phyloP scores from a whole-genome alignment of 2,113 vertebrate genomes.

The Scalopus aquaticus region DNA sequence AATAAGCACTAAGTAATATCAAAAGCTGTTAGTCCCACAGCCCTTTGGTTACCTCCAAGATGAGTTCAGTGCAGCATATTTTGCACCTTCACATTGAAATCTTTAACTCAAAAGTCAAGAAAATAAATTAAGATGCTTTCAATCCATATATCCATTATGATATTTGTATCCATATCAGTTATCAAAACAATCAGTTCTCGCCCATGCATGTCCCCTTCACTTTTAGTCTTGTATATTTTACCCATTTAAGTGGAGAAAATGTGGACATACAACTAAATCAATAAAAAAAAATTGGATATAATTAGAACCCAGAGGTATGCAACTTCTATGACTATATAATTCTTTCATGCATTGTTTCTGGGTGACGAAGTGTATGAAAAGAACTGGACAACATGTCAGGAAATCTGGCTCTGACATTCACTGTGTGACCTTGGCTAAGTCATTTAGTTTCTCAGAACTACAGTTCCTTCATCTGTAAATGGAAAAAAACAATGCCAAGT shows the following conservation, averaged over 20 bases:
- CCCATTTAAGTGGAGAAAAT: conserved; percentile 14
- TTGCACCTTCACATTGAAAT: conserved; percentile 78
- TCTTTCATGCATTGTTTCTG: not conserved
- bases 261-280: not conserved
- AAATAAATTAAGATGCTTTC: conserved; percentile 54
- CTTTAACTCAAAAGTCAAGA: conserved; percentile 73
- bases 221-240: conserved; percentile 12
- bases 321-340: not conserved
- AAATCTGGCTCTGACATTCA: not conserved
- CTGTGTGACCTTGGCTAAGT: conserved; percentile 8
- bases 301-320: not conserved
- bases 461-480: not conserved
- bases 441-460: conserved; percentile 27
- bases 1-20: conserved; percentile 91
- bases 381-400: not conserved
- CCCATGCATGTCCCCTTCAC: not conserved
- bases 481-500: conserved; percentile 23
- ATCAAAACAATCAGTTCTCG: conserved; percentile 42
- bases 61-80: conserved; percentile 81
- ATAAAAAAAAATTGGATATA: not conserved
- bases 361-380: conserved; percentile 3
- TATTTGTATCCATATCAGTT: conserved; percentile 15
- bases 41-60: conserved; percentile 83
- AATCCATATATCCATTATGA: conserved; percentile 2
- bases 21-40: conserved; percentile 87